Evolutionary conservation across 2,888 invertebrate species (phyloP), one percentile per base, ranked within the genome.

Genomic region (Monopis laevigella): DNA sequence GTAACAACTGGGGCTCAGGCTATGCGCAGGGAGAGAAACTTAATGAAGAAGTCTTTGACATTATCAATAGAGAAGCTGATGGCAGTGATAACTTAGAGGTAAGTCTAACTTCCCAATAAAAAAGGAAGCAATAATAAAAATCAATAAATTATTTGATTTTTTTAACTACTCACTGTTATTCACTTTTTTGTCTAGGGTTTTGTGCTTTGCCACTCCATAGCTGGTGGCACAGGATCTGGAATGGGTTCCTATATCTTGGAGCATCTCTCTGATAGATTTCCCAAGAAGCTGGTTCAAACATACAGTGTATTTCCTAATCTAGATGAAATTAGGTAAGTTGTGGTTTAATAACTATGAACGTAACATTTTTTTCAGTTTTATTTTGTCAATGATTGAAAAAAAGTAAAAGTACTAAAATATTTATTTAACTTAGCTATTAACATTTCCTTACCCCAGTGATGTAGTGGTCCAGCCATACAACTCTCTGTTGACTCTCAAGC

Each of bases 281-380:
- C 98, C 0, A 99, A 99, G 69, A 98, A 98, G 66, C 74, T 99
- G 24, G 92, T 99, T 26, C 95, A 99, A 77, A 98, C 98, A 0
- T 99, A 98, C 73, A 98, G 98, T 59, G 98, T 99, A 2, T 99
- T 99, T 65, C 98, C 99, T 0, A 98, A 98, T 74, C 91, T 95
- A 61, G 94, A 95, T 77, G 95, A 96, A 82, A 93, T 93, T 56
- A 92, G 90, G 88, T 88, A 60, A 49, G 19, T 41, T 3, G 10
- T 27, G 6, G 10, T 27, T 7, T 7, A 24, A 11, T 11, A n/a
- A 7, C 5, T 24, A n/a, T n/a, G n/a, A n/a, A n/a, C n/a, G n/a
- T n/a, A n/a, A n/a, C n/a, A n/a, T n/a, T n/a, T n/a, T n/a, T n/a
- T n/a, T n/a, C n/a, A n/a, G n/a, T n/a, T n/a, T n/a, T n/a, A n/a